These are phyloP conservation scores for Micronycteris hirsuta DNA, from an alignment of 2,113 vertebrate species.

Conservation along the genomic window DNA sequence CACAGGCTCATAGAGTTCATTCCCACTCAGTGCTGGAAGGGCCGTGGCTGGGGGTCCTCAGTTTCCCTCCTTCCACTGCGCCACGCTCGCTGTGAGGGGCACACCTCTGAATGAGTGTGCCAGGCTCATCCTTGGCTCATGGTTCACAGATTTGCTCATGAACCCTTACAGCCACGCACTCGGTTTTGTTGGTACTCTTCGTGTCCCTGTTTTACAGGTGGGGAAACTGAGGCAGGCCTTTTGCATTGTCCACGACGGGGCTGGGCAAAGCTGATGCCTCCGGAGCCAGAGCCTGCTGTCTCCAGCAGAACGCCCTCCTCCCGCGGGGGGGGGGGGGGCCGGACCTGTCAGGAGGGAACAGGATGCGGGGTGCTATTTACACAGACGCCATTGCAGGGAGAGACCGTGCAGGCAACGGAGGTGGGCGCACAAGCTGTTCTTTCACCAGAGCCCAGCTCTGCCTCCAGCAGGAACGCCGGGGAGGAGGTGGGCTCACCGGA, in stretches of 20 bases:
- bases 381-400: background rate
- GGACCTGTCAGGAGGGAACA: background rate
- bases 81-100: background rate
- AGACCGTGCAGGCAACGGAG: background rate
- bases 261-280: background rate
- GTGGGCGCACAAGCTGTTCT: conserved; percentile 33
- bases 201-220: background rate
- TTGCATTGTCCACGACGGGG: background rate
- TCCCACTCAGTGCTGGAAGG: background rate
- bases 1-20: accelerated
- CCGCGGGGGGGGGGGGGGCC: background rate
- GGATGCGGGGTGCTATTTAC: background rate
- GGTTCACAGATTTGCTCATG: accelerated
- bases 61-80: background rate
- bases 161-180: background rate
- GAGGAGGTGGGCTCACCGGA: background rate
- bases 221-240: background rate
- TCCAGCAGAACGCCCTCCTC: background rate
- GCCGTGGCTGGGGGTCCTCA: accelerated
- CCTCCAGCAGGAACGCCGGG: background rate
- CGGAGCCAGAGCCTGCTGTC: background rate
- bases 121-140: background rate
- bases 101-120: accelerated
- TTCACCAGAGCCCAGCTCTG: background rate
- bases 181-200: background rate